Evolutionary conservation across 2,113 vertebrate genomes (phyloP), one percentile per base, ranked within the genome.

Genomic region (Ornithorhynchus anatinus): DNA sequence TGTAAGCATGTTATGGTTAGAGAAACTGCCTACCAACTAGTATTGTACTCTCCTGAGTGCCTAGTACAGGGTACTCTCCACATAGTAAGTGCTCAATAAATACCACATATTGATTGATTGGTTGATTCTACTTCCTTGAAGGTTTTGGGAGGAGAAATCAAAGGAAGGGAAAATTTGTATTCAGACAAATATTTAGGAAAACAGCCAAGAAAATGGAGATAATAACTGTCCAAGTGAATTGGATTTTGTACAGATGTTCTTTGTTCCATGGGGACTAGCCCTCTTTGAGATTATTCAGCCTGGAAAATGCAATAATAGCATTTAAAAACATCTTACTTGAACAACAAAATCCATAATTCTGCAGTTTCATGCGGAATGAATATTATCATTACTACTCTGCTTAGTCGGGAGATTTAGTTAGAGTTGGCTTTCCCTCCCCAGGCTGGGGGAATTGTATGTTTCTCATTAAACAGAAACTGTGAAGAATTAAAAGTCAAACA

Each of bases 391-490:
- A 75, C 57, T 13, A 62, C 57, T 81, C 69, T 77, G 69, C 64
- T 80, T 61, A 82, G 54, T 9, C 64, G 19, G 19, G 59, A 64
- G 64, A 71, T 77, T 58, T 76, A 69, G 52, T 50, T 75, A 54
- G 57, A 25, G 5, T 43, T 67, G 60, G 62, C 59, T 75, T 35
- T 72, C 59, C 45, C 76, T 65, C 32, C 22, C 51, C 44, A 74
- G 51, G 36, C 56, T 44, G 62, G 37, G 52, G 65, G 29, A 47
- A 78, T 57, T 74, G 17, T 44, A 50, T 73, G 51, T 32, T 82
- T 69, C 56, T 87, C 56, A 82, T 87, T 88, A 88, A 81, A 85
- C 56, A 17, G 19, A 17, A 80, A 42, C 56, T 63, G 19, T 42
- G 53, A 76, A 62, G 36, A 85, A 83, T 65, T 82, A 80, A 84